phyloP scores from a whole-genome alignment of 2,113 vertebrate genomes.

The Lathamus discolor region DNA sequence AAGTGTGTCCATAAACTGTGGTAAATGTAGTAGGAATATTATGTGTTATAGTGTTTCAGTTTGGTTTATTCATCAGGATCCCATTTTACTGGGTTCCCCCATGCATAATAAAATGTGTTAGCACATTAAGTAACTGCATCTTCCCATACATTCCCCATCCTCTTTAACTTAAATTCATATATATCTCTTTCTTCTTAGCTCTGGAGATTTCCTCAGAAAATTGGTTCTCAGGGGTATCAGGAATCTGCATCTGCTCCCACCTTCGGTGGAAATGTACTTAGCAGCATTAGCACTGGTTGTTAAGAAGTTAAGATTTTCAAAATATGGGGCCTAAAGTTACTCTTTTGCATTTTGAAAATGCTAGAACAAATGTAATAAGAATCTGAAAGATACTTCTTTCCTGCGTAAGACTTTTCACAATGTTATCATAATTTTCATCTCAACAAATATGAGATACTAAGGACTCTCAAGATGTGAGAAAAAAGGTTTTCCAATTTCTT shows the following conservation, averaged over 20 bases:
- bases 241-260: background rate
- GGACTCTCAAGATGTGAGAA: background rate
- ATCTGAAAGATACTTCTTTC: background rate
- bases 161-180: background rate
- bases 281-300: background rate
- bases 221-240: background rate
- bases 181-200: background rate
- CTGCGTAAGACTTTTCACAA: background rate
- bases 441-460: background rate
- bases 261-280: background rate
- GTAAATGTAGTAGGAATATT: background rate
- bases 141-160: background rate
- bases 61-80: background rate
- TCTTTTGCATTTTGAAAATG: background rate
- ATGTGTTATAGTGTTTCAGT: background rate
- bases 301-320: background rate
- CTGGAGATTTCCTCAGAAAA: background rate
- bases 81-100: background rate
- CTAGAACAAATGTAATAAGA: background rate
- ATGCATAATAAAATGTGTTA: background rate
- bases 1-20: background rate
- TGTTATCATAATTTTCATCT: background rate
- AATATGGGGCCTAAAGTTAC: background rate
- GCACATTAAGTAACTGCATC: background rate
- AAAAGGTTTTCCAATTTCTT: background rate